Evolutionary conservation across 2,797 vertebrate species (phyloP), one percentile per base, ranked within the genome.

Genomic region (Mormyrus hasselquistii): DNA sequence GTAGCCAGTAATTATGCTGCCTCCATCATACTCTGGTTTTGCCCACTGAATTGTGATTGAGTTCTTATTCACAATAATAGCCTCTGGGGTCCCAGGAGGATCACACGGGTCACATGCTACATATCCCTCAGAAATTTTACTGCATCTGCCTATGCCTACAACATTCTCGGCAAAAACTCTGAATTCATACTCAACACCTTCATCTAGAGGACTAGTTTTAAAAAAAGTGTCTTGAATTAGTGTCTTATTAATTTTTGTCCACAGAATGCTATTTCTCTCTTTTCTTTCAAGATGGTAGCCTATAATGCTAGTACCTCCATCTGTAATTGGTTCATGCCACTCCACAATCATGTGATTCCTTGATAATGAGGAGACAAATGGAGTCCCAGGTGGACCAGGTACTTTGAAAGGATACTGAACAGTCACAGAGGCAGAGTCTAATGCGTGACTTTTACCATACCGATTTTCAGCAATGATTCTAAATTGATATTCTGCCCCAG

Each of bases 241-340:
- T 86, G 95, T 97, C 93, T 99, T 99, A 93, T 98, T 99, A 88
- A 99, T 96, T 94, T 98, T 99, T 91, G 97, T 94, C 99, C 99
- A 99, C 12, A 99, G 95, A 93, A 99, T 99, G 89, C 99, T 99
- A 91, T 99, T 99, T 93, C 98, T 98, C 93, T 99, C 99, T 92
- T 99, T 99, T 90, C 96, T 97, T 93, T 99, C 99, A 91, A 99
- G 96, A 93, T 99, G 99, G 88, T 99, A 99, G 89, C 98, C 99
- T 93, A 99, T 93, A 92, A 99, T 93, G 90, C 91, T 92, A 91
- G 97, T 99, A 90, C 99, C 99, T 92, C 99, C 99, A 92, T 99
- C 98, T 92, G 95, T 93, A 90, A 99, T 95, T 89, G 99, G 99
- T 90, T 99, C 98, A 91, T 99, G 97, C 98, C 99, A 99, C 87